Evolutionary conservation across 2,888 invertebrate species (phyloP), one percentile per base, ranked within the genome.

Genomic region (Caenorhabditis sinica): DNA sequence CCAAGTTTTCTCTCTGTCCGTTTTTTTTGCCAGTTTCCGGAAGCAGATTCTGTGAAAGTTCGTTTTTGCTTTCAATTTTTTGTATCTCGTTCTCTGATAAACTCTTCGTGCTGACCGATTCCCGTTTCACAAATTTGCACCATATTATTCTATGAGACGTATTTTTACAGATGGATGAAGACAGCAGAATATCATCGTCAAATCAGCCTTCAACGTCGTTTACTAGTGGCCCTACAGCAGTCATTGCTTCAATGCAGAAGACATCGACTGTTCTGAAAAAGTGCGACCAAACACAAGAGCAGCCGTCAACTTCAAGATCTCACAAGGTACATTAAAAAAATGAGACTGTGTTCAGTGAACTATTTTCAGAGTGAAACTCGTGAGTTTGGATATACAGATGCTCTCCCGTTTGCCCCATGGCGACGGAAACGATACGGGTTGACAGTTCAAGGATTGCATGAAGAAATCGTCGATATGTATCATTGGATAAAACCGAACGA

Each of bases 401-500:
- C 66, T 1, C 43, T 82, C 28, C 79, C 85, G 8, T 82, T 80
- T 23, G 87, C 87, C 1, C 90, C 90, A 17, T 90, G 90, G 90
- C 76, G 87, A 33, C 77, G 85, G 49, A 88, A 86, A 81, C 84
- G 86, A 30, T 89, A 89, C 71, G 83, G 72, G n/a, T 69, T 89
- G 28, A 85, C 85, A 30, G 68, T 90, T 25, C 79, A 87, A 36
- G 89, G 89, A 90, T 95, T 99, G 84, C 97, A 98, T 94, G 96
- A 98, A 93, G 98, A 99, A 95, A 97, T 99, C 89, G 96, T 96
- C 93, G 97, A 98, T 94, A 97, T 98, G 94, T 97, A 95, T 94
- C 94, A 95, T 92, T 97, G 97, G 94, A 97, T 98, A 96, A 95
- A 96, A 88, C 98, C 98, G 40, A 96, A 96, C 83, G 95, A 95